Percentiles rank a stretch among this genome's conserved stretches.
Conservation (phyloP, 2,113 vertebrate genomes). For the Psophia crepitans region DNA sequence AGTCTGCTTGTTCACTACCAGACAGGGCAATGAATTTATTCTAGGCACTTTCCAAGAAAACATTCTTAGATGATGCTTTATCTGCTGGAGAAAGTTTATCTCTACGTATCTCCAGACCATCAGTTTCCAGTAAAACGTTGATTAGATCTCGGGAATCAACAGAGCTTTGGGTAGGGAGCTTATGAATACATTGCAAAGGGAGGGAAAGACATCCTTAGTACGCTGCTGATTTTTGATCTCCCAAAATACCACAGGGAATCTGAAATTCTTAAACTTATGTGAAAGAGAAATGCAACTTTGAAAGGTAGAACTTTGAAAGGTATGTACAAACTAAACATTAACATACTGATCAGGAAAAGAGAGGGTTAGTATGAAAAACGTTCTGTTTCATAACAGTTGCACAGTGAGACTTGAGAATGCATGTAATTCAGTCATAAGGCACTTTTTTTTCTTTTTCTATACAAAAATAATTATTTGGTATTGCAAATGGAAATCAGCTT, state of each 20-base stretch:
- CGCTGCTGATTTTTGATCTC: background rate
- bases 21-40: background rate
- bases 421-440: background rate
- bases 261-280: slow-evolving; percentile 1
- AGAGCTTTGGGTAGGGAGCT: background rate
- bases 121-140: background rate
- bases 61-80: background rate
- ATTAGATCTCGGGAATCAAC: background rate
- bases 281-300: background rate
- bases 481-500: background rate
- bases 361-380: background rate
- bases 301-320: background rate
- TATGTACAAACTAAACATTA: background rate
- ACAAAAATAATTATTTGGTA: background rate
- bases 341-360: background rate
- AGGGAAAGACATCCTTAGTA: background rate
- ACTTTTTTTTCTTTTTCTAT: background rate
- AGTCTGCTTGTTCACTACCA: background rate
- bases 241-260: background rate
- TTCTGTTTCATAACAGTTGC: background rate
- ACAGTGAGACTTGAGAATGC: background rate
- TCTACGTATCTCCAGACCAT: background rate
- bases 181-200: background rate
- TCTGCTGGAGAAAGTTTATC: background rate
- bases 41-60: background rate